phyloP scores from a whole-genome alignment of 2,797 vertebrate genomes.

The Fratercula arctica region DNA sequence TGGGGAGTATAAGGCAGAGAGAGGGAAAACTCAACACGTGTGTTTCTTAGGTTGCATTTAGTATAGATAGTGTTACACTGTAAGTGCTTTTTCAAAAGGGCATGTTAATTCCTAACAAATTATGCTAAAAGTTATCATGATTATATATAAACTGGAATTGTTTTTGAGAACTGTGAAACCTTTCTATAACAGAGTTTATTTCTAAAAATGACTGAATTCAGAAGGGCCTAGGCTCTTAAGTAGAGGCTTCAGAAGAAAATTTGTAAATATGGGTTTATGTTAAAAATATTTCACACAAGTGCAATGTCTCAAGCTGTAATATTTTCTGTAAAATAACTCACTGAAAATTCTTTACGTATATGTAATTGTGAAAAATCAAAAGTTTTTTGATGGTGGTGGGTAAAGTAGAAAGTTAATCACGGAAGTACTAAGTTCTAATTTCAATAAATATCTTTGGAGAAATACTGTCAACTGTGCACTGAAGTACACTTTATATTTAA shows the following conservation, averaged over 20 bases:
- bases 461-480: slow-evolving; percentile 17
- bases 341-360: not conserved
- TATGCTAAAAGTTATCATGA: not conserved
- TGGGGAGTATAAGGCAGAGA: not conserved
- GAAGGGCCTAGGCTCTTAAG: not conserved
- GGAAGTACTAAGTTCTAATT: not conserved
- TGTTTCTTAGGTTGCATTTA: not conserved
- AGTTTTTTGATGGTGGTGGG: not conserved
- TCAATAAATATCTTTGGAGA: slow-evolving; percentile 36
- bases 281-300: slow-evolving; percentile 43
- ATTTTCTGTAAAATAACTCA: slow-evolving; percentile 55
- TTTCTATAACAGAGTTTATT: slow-evolving; percentile 22
- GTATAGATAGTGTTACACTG: not conserved
- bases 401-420: not conserved
- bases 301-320: slow-evolving; percentile 16
- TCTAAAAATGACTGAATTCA: slow-evolving; percentile 15
- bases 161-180: slow-evolving; percentile 35
- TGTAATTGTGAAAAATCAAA: not conserved
- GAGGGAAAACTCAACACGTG: not conserved
- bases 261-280: slow-evolving; percentile 57
- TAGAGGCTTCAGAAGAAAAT: slow-evolving; percentile 28
- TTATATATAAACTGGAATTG: slow-evolving; percentile 18
- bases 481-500: slow-evolving; percentile 37
- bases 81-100: slow-evolving; percentile 25
- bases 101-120: slow-evolving; percentile 11